Base-by-base conservation (phyloP, 1,140 invertebrate species). In the Tetramorium alpestre region DNA sequence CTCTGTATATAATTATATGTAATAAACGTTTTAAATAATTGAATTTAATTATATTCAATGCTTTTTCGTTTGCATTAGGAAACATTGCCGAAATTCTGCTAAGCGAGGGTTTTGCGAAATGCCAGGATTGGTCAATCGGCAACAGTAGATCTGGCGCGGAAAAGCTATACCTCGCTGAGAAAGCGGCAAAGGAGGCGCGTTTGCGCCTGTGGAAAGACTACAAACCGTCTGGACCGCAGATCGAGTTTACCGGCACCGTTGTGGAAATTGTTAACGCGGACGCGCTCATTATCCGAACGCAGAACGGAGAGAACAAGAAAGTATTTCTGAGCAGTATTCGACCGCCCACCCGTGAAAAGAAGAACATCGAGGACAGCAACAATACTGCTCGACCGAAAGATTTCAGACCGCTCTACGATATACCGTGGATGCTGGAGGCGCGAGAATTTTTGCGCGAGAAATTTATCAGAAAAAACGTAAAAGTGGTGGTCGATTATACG, bases 351-450 rank as follows among this genome's bases (percentile, higher is more conserved):
- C 88, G 77, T 97, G 98, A 96, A 96, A 97, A 96, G 88, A 95
- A 88, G 92, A 95, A 80, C 65, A 93, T 96, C 80, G 97, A 97
- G 78, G 97, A 97, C 85, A 96, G 96, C 0, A 97, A 97, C 92
- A 95, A 96, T 47, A 94, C 96, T 7, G 95, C 96, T 47, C 96
- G 96, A 88, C 93, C 96, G 86, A 96, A 96, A 94, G 96, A 97
- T 94, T 97, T 97, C 92, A 96, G 98, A 86, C 98, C 99, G 1
- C 96, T 99, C 0, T 99, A 99, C 94, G 99, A 99, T 92, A 98
- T 99, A 92, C 99, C 99, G 7, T 99, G 98, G 96, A 99, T 99
- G 98, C 99, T 98, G 94, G 99, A 99, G 95, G 99, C 99, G 0
- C 96, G 99, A 86, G 99, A 99, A 96, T 99, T 98, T 94, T 95